Percentiles rank a stretch among this genome's conserved stretches.
Evolutionary conservation across 2,888 invertebrate genomes (phyloP).

Genomic region (Agonopterix arenella): DNA sequence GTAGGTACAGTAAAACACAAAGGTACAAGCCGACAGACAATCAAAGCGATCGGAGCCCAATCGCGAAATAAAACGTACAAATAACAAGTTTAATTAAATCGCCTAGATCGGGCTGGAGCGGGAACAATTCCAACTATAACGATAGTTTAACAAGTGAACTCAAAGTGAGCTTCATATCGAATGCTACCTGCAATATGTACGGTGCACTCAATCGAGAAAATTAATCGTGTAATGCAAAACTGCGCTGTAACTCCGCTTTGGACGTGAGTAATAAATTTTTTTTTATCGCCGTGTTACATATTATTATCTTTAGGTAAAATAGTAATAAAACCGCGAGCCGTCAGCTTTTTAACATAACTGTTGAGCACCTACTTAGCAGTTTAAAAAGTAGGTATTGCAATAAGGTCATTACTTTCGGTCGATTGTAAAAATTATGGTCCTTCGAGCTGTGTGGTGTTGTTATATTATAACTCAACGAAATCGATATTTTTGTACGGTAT

Average conservation of each 20-base stretch:
- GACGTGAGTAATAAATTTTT: not conserved
- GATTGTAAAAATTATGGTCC: too few species aligned
- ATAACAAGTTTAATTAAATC: conserved; percentile 76
- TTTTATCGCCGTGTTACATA: not conserved
- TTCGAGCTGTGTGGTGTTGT: too few species aligned
- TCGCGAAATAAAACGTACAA: conserved; percentile 72
- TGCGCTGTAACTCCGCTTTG: conserved; percentile 15
- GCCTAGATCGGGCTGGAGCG: conserved; percentile 48
- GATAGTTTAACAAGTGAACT: conserved; percentile 70
- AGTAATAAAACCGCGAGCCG: too few species aligned
- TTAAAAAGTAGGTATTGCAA: too few species aligned
- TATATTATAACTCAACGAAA: too few species aligned
- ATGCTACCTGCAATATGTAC: conserved; percentile 43
- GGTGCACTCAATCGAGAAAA: conserved; percentile 43
- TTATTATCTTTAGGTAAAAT: too few species aligned
- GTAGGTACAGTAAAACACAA: conserved; percentile 3
- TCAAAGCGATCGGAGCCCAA: conserved; percentile 60
- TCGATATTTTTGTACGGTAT: too few species aligned
- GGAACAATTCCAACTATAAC: conserved; percentile 62
- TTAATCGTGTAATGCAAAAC: conserved; percentile 32
- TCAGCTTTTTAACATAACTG: conserved; percentile 12
- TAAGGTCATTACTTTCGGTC: too few species aligned
- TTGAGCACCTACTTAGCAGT: not conserved
- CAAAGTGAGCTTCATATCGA: conserved; percentile 57
- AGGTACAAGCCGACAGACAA: conserved; percentile 37